Evolutionary conservation across 1,140 invertebrate genomes (phyloP).

Genomic region (Apolygus lucorum): DNA sequence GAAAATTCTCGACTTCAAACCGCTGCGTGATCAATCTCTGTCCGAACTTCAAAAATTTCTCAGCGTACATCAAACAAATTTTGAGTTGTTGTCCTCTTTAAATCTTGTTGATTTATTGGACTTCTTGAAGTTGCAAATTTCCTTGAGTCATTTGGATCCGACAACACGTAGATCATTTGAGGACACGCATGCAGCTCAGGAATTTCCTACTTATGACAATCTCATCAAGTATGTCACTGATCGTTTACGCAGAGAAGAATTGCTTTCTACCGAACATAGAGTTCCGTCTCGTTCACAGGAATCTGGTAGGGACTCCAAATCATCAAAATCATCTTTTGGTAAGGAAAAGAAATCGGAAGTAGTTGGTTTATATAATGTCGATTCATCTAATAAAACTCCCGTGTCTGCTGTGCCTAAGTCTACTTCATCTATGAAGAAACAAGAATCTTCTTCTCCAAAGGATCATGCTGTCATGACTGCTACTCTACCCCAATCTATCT

Average conservation of each 20-base stretch:
- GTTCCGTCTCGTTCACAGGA: background rate
- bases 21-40: background rate
- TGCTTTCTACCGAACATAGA: background rate
- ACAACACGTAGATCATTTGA: background rate
- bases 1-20: background rate
- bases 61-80: background rate
- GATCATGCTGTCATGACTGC: background rate
- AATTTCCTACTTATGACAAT: background rate
- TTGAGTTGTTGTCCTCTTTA: background rate
- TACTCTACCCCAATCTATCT: too few relatives aligned
- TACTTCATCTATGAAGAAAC: background rate
- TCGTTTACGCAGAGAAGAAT: background rate
- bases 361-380: too few relatives aligned
- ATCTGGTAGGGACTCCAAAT: background rate
- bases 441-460: background rate
- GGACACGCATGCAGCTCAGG: background rate
- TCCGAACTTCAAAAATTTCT: background rate
- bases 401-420: background rate
- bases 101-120: background rate
- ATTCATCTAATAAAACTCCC: background rate
- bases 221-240: background rate
- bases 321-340: background rate
- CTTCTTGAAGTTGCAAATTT: background rate
- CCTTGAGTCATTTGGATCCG: background rate
- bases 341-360: slow-evolving; percentile 1